Percentiles rank a stretch among this genome's conserved stretches.
phyloP scores from a whole-genome alignment of 2,888 invertebrate genomes.

The Platynereis dumerilii region DNA sequence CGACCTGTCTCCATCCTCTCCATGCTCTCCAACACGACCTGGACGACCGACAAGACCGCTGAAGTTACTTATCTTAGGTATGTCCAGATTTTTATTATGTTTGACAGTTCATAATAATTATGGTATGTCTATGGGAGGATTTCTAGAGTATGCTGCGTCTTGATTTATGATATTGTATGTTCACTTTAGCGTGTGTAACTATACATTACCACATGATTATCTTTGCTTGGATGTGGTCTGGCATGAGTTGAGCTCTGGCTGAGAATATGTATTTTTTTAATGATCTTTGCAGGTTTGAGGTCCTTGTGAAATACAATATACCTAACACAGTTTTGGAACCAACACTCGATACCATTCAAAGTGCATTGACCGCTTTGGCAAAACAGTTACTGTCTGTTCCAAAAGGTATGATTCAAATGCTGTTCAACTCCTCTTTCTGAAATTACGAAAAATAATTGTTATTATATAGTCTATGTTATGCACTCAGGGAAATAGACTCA shows the following conservation, averaged over 20 bases:
- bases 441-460: no score
- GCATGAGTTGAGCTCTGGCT: no score
- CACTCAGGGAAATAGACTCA: no score
- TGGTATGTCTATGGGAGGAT: no score
- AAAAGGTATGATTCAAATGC: constrained; percentile 48
- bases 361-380: constrained; percentile 51
- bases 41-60: constrained; percentile 50
- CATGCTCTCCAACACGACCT: constrained; percentile 54
- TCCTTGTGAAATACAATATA: constrained; percentile 59
- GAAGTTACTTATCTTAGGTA: constrained; percentile 55
- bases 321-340: constrained; percentile 61
- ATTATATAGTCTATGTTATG: no score
- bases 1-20: constrained; percentile 53
- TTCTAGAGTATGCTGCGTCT: background rate
- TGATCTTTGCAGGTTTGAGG: constrained; percentile 52
- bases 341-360: constrained; percentile 54
- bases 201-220: no score
- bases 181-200: no score
- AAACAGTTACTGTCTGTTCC: constrained; percentile 50
- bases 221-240: no score
- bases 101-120: no score
- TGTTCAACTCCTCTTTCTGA: no score
- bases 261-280: background rate
- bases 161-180: background rate
- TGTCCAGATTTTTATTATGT: constrained; percentile 9